Conservation (phyloP, 2,888 invertebrate genomes). For the Nomada lathburiana region DNA sequence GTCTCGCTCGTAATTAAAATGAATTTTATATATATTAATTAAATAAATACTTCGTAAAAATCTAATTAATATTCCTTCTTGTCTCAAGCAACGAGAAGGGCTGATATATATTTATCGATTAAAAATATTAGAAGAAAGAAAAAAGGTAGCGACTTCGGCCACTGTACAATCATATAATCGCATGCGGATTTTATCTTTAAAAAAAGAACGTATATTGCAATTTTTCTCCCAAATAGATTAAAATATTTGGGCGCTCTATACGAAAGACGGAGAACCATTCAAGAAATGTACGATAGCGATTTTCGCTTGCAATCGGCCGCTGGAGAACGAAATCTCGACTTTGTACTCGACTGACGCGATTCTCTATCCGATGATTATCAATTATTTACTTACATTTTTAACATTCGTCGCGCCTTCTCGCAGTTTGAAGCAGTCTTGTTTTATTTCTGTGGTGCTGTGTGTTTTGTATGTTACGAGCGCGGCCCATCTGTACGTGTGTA, state of each 20-base stretch:
- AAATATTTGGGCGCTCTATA: constrained; percentile 40
- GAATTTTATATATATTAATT: constrained; percentile 20
- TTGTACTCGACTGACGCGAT: constrained; percentile 61
- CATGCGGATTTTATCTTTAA: constrained; percentile 2
- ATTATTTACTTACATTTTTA: constrained; percentile 47
- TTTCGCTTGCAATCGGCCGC: constrained; percentile 20
- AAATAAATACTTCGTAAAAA: constrained; percentile 34
- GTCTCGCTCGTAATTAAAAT: constrained; percentile 6
- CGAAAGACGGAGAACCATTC: constrained; percentile 28
- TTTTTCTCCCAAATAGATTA: constrained; percentile 48
- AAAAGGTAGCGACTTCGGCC: constrained; percentile 31
- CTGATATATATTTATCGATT: not conserved
- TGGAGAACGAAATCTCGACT: constrained; percentile 49
- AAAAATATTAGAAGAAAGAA: not conserved
- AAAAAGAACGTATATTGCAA: constrained; percentile 9
- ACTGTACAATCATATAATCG: constrained; percentile 30
- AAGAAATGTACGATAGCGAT: constrained; percentile 3
- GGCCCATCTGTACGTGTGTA: not conserved
- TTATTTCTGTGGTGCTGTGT: constrained; percentile 18
- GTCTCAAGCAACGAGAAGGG: constrained; percentile 1
- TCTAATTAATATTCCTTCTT: constrained; percentile 32
- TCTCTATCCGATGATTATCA: constrained; percentile 20
- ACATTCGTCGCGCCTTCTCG: constrained; percentile 12
- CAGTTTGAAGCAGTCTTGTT: constrained; percentile 43
- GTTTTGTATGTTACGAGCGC: not conserved